A percentile compares a stretch with the other conserved stretches of the same genome.
Evolutionary conservation across 2,797 vertebrate species (phyloP).

Genomic region (Pangasius larnaudii): DNA sequence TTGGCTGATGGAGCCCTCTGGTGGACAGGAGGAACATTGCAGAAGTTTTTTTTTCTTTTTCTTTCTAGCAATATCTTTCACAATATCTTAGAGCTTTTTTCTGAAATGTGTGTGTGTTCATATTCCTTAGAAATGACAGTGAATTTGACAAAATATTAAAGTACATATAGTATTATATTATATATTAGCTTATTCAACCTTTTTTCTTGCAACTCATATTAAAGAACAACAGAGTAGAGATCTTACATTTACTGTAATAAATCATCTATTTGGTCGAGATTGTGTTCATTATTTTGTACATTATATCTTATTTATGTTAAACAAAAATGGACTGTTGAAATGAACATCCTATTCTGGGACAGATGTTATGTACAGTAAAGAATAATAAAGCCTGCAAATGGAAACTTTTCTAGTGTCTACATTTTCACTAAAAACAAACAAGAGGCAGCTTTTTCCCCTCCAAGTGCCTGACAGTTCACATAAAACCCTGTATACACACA

Average conservation of each 20-base stretch:
- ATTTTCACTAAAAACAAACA: background rate
- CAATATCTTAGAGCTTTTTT: too few species aligned
- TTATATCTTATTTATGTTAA: background rate
- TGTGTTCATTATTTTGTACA: background rate
- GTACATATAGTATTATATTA: background rate
- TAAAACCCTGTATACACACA: background rate
- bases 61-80: too few species aligned
- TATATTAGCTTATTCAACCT: background rate
- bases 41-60: background rate
- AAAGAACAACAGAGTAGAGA: background rate
- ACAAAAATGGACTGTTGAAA: background rate
- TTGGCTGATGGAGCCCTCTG: background rate
- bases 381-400: background rate
- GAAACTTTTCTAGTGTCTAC: background rate
- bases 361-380: background rate
- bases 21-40: background rate
- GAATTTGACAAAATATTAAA: background rate
- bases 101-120: too few species aligned
- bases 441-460: background rate
- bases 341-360: background rate
- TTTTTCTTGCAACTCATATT: background rate
- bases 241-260: background rate
- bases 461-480: too few species aligned
- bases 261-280: background rate
- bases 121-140: background rate